A percentile compares a stretch with the other conserved stretches of the same genome.
phyloP scores from a whole-genome alignment of 2,113 vertebrate genomes.

The Megalops atlanticus region DNA sequence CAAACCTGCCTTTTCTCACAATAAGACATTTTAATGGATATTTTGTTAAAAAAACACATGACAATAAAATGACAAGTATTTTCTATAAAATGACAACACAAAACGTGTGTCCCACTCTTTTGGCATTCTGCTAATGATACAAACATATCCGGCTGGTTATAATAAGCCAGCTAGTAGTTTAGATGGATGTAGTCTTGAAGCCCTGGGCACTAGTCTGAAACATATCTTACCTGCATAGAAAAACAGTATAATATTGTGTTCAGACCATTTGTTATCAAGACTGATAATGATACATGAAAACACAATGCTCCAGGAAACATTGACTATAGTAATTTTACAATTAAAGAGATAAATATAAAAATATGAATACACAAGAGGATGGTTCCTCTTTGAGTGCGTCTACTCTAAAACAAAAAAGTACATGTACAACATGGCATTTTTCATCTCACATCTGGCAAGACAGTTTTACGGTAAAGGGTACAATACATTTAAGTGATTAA shows the following conservation, averaged over 20 bases:
- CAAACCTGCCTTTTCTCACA: background rate
- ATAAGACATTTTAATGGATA: background rate
- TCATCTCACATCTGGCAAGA: slow-evolving; percentile 9
- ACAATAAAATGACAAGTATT: background rate
- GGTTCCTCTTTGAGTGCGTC: background rate
- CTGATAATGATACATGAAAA: background rate
- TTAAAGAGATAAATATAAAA: slow-evolving; percentile 30
- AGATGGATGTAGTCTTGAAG: background rate
- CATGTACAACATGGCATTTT: slow-evolving; percentile 15
- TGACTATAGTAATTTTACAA: slow-evolving; percentile 23
- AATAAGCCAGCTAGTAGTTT: background rate
- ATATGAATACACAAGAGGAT: slow-evolving; percentile 22
- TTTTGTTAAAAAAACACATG: background rate
- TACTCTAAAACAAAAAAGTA: slow-evolving; percentile 25
- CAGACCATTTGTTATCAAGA: background rate
- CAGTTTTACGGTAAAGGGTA: background rate
- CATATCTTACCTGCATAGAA: background rate
- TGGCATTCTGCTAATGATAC: background rate
- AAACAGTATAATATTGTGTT: background rate
- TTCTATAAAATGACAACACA: background rate
- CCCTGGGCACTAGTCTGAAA: background rate
- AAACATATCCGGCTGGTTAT: background rate
- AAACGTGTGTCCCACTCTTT: background rate
- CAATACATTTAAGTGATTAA: slow-evolving; percentile 7
- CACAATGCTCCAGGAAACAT: slow-evolving; percentile 12